These are phyloP conservation scores for Cydia fagiglandana DNA, from an alignment of 1,140 invertebrate genomes.

Conservation along the genomic window DNA sequence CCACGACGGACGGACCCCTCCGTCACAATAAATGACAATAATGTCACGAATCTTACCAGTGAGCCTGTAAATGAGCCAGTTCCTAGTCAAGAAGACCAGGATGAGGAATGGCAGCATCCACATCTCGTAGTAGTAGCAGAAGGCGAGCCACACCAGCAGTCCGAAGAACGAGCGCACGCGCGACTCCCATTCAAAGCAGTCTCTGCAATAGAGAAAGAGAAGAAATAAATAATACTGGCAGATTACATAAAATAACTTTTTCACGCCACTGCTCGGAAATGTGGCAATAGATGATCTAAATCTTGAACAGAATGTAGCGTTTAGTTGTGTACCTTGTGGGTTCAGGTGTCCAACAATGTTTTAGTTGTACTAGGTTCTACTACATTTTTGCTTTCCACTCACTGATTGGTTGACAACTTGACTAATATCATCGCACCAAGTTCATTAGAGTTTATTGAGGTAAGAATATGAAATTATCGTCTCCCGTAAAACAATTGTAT, in stretches of 20 bases:
- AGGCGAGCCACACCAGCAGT: constrained; percentile 89
- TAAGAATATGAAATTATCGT: too few relatives aligned
- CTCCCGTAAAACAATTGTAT: too few relatives aligned
- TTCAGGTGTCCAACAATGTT: too few relatives aligned
- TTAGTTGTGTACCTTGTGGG: too few relatives aligned
- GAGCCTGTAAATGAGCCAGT: constrained; percentile 80
- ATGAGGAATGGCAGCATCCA: constrained; percentile 91
- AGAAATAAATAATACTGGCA: neutral
- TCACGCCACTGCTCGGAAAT: neutral
- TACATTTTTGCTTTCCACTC: too few relatives aligned
- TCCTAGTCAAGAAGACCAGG: constrained; percentile 85
- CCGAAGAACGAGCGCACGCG: constrained; percentile 92
- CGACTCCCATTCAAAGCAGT: constrained; percentile 98
- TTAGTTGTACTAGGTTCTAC: too few relatives aligned
- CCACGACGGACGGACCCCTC: too few relatives aligned
- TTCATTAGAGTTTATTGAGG: too few relatives aligned
- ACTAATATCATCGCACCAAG: too few relatives aligned
- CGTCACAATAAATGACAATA: constrained; percentile 24
- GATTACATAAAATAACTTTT: too few relatives aligned
- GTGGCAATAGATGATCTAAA: neutral
- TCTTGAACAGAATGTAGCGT: neutral
- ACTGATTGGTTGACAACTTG: too few relatives aligned
- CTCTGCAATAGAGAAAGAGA: constrained; percentile 80
- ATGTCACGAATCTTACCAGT: constrained; percentile 64
- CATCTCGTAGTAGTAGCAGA: constrained; percentile 91